A percentile compares a stretch with the other conserved stretches of the same genome.
Evolutionary conservation across 2,888 invertebrate species (phyloP).

Genomic region (Pandemis cinnamomeana): DNA sequence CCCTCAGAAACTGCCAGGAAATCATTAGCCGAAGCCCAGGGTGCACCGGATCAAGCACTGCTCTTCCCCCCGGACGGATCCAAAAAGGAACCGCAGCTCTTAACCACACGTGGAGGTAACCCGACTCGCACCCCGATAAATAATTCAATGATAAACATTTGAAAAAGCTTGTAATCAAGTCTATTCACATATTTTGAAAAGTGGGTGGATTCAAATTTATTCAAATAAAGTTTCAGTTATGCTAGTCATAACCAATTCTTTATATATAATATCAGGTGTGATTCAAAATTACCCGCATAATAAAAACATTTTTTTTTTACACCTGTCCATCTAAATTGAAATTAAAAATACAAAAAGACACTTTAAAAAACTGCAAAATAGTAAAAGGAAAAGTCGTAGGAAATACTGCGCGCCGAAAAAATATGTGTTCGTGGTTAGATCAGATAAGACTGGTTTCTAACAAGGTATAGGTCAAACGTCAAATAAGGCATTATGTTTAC

Average conservation of each 20-base stretch:
- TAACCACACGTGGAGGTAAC: no score
- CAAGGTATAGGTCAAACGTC: constrained; percentile 5
- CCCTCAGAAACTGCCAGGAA: no score
- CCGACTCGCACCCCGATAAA: no score
- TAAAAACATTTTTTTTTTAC: neutral
- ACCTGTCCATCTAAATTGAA: neutral
- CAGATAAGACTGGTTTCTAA: constrained; percentile 12
- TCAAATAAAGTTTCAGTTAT: neutral
- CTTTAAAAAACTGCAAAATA: neutral
- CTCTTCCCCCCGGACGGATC: no score
- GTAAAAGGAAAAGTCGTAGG: neutral
- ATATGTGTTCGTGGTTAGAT: neutral
- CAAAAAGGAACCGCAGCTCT: no score
- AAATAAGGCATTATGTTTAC: neutral
- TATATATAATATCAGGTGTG: neutral
- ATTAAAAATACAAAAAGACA: neutral
- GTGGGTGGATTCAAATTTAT: neutral
- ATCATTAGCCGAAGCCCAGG: no score
- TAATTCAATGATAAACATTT: no score
- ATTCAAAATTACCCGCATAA: neutral
- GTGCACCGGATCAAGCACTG: no score
- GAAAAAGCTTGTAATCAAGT: neutral
- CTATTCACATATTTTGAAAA: neutral
- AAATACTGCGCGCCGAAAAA: neutral
- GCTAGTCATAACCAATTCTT: neutral